These are phyloP conservation scores for Sapajus apella DNA, from an alignment of 2,113 vertebrate species.

Conservation along the genomic window DNA sequence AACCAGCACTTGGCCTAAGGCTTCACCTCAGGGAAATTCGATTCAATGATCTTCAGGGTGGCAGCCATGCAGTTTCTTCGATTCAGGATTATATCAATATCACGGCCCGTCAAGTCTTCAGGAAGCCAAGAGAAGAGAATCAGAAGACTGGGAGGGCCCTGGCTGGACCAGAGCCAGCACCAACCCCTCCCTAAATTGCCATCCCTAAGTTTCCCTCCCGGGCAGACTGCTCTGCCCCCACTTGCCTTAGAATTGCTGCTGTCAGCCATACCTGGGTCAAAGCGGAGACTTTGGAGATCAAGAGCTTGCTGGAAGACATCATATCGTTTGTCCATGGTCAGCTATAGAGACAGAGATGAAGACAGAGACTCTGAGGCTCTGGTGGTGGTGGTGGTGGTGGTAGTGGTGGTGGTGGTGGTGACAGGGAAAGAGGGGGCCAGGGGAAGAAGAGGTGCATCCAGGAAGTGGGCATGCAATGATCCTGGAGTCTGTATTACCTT, in stretches of 20 bases:
- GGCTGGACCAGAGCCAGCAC: neutral
- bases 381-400: no score
- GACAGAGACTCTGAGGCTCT: neutral
- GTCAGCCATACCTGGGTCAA: constrained; percentile 81
- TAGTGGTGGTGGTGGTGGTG: no score
- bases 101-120: constrained; percentile 83
- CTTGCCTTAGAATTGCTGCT: neutral
- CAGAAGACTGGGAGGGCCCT: neutral
- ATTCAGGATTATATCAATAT: constrained; percentile 87
- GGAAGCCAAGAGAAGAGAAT: neutral
- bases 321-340: constrained; percentile 89
- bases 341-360: neutral
- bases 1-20: neutral
- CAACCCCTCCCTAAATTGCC: no score
- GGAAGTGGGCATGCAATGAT: neutral
- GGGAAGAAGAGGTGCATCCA: neutral
- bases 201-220: neutral
- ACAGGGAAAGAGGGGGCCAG: accelerated
- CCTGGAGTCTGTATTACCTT: constrained; percentile 77
- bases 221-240: neutral
- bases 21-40: constrained; percentile 87
- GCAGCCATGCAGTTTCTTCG: constrained; percentile 87
- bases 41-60: constrained; percentile 88
- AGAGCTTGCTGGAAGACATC: constrained; percentile 86
- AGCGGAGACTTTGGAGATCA: constrained; percentile 87